A percentile compares a stretch with the other conserved stretches of the same genome.
These are phyloP conservation scores for Coregonus clupeaformis DNA, from an alignment of 2,113 vertebrate genomes.

Conservation along the genomic window DNA sequence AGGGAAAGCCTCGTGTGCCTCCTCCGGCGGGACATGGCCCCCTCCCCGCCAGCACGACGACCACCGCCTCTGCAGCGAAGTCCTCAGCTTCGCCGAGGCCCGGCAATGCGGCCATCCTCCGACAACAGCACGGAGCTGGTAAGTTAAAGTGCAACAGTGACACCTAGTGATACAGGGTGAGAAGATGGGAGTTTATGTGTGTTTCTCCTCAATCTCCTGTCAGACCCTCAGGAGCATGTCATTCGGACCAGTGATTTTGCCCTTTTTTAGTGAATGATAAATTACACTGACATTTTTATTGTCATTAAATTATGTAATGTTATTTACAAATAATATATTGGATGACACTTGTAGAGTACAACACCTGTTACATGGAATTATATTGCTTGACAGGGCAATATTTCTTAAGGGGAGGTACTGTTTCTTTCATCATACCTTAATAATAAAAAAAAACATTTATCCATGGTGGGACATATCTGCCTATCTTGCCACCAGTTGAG, in stretches of 20 bases:
- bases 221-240: background rate
- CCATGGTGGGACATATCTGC: too few relatives aligned
- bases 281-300: background rate
- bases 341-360: background rate
- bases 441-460: too few relatives aligned
- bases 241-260: background rate
- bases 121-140: conserved; percentile 83
- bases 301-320: background rate
- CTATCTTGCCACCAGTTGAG: too few relatives aligned
- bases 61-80: conserved; percentile 64
- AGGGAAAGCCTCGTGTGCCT: conserved; percentile 64
- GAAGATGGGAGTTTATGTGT: background rate
- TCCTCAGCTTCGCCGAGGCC: conserved; percentile 78
- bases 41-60: conserved; percentile 58
- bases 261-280: background rate
- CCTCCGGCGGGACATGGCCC: conserved; percentile 56
- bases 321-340: background rate
- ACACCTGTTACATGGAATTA: background rate
- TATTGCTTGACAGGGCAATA: background rate
- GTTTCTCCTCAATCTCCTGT: background rate
- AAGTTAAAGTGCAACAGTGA: conserved; percentile 67
- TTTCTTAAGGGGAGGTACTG: too few relatives aligned
- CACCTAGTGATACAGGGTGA: conserved; percentile 42
- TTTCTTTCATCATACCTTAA: too few relatives aligned
- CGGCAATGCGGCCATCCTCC: conserved; percentile 76